A percentile compares a stretch with the other conserved stretches of the same genome.
These are phyloP conservation scores for Pseudeuparius sepicola DNA, from an alignment of 2,888 invertebrate genomes.

Conservation along the genomic window DNA sequence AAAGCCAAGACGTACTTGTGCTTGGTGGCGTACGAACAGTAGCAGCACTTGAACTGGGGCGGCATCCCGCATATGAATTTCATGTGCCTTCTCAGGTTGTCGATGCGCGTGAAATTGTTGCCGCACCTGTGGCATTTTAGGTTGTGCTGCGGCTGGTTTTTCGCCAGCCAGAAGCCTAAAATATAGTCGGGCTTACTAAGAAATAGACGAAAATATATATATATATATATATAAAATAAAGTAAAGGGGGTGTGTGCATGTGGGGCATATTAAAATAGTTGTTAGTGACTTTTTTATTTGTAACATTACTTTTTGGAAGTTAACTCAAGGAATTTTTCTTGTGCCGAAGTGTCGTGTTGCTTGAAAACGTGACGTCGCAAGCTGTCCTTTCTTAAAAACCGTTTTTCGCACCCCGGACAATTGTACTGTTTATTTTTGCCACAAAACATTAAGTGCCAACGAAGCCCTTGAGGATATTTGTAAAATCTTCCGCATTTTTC, in stretches of 20 bases:
- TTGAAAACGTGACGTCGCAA: conserved; percentile 24
- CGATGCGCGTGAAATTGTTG: conserved; percentile 26
- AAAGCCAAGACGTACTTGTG: conserved; percentile 28
- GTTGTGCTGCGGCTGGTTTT: conserved; percentile 9
- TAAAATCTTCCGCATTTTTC: conserved; percentile 21
- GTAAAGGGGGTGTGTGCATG: too few relatives aligned
- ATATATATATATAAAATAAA: too few relatives aligned
- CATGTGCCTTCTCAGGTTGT: conserved; percentile 27
- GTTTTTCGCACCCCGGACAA: conserved; percentile 25
- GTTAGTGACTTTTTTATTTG: too few relatives aligned
- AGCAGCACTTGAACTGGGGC: conserved; percentile 27
- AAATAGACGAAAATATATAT: too few relatives aligned
- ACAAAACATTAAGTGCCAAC: conserved; percentile 26
- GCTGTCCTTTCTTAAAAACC: conserved; percentile 25
- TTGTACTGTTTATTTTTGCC: conserved; percentile 25
- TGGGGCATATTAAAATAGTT: too few relatives aligned
- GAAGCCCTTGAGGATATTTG: conserved; percentile 23
- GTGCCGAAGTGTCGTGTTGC: conserved; percentile 15
- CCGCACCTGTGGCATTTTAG: conserved; percentile 24
- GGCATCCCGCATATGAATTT: conserved; percentile 27
- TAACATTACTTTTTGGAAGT: too few relatives aligned
- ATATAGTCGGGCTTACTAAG: too few relatives aligned
- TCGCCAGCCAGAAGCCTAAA: conserved; percentile 10
- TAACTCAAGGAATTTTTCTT: too few relatives aligned
- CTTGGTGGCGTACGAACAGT: conserved; percentile 28